A percentile compares a stretch with the other conserved stretches of the same genome.
Evolutionary conservation across 2,113 vertebrate genomes (phyloP).

Genomic region (Periophthalmodon schlosseri): DNA sequence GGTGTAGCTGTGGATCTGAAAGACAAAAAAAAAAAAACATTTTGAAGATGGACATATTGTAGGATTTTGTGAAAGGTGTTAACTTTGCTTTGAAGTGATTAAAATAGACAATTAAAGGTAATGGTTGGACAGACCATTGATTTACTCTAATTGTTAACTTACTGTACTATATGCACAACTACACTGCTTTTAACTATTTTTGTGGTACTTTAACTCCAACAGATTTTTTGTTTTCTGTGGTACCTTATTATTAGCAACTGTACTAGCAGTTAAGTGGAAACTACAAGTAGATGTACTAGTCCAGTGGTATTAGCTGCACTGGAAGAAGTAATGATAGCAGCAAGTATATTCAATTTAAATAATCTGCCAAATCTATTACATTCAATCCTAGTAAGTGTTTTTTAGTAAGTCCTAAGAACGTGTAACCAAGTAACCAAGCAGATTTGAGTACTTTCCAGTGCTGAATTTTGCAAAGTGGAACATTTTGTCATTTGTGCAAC

Average conservation of each 20-base stretch:
- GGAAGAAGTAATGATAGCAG: not conserved
- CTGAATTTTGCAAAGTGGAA: not conserved
- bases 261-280: not conserved
- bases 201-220: not conserved
- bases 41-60: not conserved
- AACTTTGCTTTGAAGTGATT: not conserved
- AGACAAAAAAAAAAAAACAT: conserved; percentile 14
- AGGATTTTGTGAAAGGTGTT: too few species aligned
- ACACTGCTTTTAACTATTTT: not conserved
- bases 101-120: not conserved
- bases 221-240: not conserved
- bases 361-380: not conserved
- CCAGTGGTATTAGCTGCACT: not conserved
- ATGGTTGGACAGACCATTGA: too few species aligned
- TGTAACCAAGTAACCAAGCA: not conserved
- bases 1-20: conserved; percentile 68
- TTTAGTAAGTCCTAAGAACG: too few species aligned
- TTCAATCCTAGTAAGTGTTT: not conserved
- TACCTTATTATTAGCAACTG: not conserved
- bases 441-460: not conserved
- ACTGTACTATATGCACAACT: not conserved
- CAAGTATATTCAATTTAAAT: not conserved
- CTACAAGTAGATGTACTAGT: not conserved
- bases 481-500: conserved; percentile 25
- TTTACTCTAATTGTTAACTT: too few species aligned